Percentiles rank a stretch among this genome's conserved stretches.
Conservation (phyloP, 2,113 vertebrate species). For the Hassar affinis region DNA sequence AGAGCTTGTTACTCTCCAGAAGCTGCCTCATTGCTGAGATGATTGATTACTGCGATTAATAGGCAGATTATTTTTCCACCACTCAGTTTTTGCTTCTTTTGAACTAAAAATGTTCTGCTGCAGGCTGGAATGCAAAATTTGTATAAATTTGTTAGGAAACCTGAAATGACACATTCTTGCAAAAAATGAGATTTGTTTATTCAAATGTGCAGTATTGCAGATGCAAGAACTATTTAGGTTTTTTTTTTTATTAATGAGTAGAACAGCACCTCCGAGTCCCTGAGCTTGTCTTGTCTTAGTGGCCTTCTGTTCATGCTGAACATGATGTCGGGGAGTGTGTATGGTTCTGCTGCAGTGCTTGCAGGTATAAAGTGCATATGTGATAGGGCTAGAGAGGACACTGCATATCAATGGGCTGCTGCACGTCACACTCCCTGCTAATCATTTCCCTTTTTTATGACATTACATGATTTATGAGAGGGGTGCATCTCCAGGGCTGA, state of each 20-base stretch:
- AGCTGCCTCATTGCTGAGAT: constrained; percentile 14
- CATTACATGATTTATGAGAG: constrained; percentile 41
- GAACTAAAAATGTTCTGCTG: background rate
- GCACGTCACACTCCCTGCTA: constrained; percentile 21
- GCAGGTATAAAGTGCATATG: constrained; percentile 21
- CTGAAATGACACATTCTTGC: background rate
- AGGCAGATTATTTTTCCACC: constrained; percentile 1
- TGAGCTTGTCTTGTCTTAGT: background rate
- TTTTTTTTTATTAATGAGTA: background rate
- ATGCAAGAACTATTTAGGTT: background rate
- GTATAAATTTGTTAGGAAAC: background rate
- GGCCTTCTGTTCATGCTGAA: background rate
- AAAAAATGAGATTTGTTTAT: background rate
- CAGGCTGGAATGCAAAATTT: background rate
- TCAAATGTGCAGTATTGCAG: background rate
- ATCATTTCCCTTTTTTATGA: constrained; percentile 43
- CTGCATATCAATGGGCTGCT: constrained; percentile 25
- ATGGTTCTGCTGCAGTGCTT: constrained; percentile 3
- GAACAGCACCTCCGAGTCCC: background rate
- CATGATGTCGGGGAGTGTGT: background rate
- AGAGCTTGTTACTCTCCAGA: constrained; percentile 24
- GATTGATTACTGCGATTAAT: constrained; percentile 33
- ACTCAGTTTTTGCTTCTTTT: constrained; percentile 26
- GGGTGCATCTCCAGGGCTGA: constrained; percentile 27
- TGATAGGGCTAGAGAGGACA: constrained; percentile 28